Percentiles rank a stretch among this genome's conserved stretches.
Evolutionary conservation across 2,888 invertebrate species (phyloP).

Genomic region (Oscheius sp.): DNA sequence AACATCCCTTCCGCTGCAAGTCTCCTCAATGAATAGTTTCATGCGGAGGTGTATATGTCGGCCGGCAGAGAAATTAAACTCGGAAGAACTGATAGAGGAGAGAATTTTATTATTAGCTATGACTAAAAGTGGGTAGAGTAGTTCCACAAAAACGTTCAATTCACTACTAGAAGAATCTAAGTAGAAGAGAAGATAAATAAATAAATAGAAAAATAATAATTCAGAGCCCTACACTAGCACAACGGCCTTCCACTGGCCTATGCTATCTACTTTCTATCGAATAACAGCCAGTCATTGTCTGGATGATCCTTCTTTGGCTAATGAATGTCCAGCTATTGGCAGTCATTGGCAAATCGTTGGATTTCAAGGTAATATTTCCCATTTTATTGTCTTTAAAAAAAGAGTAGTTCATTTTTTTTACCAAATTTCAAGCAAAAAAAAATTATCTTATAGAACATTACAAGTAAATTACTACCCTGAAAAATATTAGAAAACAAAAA

Average conservation of each 20-base stretch:
- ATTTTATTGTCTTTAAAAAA: no score
- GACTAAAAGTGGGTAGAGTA: constrained; percentile 28
- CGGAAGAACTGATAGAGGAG: constrained; percentile 22
- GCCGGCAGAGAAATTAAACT: constrained; percentile 2
- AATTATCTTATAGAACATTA: no score
- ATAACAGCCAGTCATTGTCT: constrained; percentile 24
- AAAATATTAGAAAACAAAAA: no score
- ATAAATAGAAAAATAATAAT: no score
- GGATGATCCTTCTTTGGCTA: constrained; percentile 19
- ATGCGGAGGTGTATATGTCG: constrained; percentile 29
- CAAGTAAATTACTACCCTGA: no score
- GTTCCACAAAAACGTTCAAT: no score
- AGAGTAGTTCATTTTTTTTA: no score
- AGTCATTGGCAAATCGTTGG: constrained; percentile 52
- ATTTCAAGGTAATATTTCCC: constrained; percentile 35
- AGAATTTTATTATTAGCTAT: constrained; percentile 21
- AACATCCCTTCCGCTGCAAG: constrained; percentile 11
- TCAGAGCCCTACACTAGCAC: constrained; percentile 24
- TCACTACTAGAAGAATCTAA: no score
- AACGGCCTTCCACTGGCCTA: constrained; percentile 40
- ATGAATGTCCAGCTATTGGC: constrained; percentile 34
- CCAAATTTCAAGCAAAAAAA: no score
- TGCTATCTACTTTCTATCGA: constrained; percentile 38
- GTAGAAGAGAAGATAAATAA: no score
- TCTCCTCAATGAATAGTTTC: constrained; percentile 23